Base-by-base conservation (phyloP, 2,888 invertebrate genomes). In the Diarsia brunnea region DNA sequence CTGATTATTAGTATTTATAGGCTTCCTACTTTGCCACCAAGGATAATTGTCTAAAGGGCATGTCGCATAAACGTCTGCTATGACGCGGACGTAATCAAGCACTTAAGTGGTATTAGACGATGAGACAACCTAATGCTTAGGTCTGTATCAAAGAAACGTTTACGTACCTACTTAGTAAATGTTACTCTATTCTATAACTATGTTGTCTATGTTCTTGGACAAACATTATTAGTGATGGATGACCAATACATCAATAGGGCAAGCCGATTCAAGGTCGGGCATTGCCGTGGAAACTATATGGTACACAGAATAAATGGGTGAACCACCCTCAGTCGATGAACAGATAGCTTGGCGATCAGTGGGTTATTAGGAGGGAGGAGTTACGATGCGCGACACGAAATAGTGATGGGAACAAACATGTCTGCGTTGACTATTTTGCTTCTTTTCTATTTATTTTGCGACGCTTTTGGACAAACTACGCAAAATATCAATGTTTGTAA, bases 401-500 rank as follows among this genome's bases (percentile, higher is more conserved):
- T 49, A 68, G 66, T 73, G 66, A 80, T 67, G 24, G 53, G 64
- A 65, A 61, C 53, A 53, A 82, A 79, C 51, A 92, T 91, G 91
- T 87, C 82, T 82, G 64, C 79, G 58, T 63, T 89, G 73, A 78
- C 81, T n/a, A 65, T 91, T 75, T 87, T 93, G 27, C 47, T 92
- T 78, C 79, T 93, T 55, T 87, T 92, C 75, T 90, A 88, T 75
- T 88, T 91, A 19, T 75, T 93, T 82, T 78, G 84, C 60, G 78
- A 84, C 73, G 84, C 89, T 53, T 78, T 91, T 75, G 93, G 95
- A 47, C 98, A 98, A 94, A 98, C 98, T 0, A 97, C 97, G 75
- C 98, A 98, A 93, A 98, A 97, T 91, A 97, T 98, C 79, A 98
- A 98, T 91, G 97, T 98, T 89, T 96, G 98, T 98, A 97, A 97